These are phyloP conservation scores for Nebria ingens DNA, from an alignment of 1,140 invertebrate species.

Conservation along the genomic window DNA sequence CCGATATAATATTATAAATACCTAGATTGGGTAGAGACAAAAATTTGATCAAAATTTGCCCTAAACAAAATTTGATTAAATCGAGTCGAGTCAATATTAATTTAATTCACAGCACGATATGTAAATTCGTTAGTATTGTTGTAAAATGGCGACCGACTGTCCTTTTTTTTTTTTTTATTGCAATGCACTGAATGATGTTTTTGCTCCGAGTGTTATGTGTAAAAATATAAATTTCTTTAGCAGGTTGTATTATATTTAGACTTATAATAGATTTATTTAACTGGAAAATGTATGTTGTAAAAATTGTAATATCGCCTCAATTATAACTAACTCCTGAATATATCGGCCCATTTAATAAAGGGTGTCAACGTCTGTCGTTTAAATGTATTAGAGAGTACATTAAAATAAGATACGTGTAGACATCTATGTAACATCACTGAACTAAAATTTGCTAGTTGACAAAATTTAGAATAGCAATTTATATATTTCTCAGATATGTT, in stretches of 20 bases:
- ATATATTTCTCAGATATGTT: background rate
- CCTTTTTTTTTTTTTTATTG: conserved; percentile 14
- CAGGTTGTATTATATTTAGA: no score
- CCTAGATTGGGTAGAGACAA: no score
- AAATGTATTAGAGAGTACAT: no score
- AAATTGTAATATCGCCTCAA: no score
- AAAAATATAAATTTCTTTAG: conserved; percentile 15
- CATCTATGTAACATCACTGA: background rate
- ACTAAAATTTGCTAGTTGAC: background rate
- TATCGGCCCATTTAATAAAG: no score
- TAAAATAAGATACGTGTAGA: background rate
- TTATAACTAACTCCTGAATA: background rate
- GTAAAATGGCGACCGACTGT: conserved; percentile 11
- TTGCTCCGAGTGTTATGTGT: conserved; percentile 11
- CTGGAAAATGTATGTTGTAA: no score
- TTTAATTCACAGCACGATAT: conserved; percentile 29
- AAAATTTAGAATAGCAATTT: background rate
- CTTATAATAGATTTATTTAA: no score
- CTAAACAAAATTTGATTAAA: background rate
- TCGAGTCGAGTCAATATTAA: background rate
- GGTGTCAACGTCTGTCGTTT: no score
- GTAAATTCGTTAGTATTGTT: conserved; percentile 27
- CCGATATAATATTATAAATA: no score
- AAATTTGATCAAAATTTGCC: background rate
- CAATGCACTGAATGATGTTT: conserved; percentile 19